Conservation (phyloP, 2,888 invertebrate genomes). For the Hoplodrina ambigua region DNA sequence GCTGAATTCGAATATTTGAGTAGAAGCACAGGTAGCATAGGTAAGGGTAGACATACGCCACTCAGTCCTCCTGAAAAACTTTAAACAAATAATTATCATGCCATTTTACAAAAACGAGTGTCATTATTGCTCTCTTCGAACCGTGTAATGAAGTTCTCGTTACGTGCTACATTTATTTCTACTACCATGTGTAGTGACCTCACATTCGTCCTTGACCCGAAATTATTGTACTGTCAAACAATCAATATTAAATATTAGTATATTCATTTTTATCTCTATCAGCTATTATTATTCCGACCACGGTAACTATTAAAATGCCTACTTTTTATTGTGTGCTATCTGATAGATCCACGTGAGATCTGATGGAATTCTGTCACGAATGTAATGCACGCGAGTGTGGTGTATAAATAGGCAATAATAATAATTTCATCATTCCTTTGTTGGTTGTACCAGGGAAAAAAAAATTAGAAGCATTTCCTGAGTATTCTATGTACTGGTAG, state of each 20-base stretch:
- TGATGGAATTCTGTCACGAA: slow-evolving; percentile 34
- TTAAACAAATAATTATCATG: neutral
- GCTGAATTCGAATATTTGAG: too few species aligned
- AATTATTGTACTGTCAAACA: slow-evolving; percentile 12
- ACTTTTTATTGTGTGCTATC: slow-evolving; percentile 1
- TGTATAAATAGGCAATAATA: slow-evolving; percentile 6
- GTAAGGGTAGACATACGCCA: too few species aligned
- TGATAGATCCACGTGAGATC: slow-evolving; percentile 6
- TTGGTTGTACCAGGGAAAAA: neutral
- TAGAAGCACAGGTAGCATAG: too few species aligned
- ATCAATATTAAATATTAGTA: slow-evolving; percentile 4
- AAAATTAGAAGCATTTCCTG: neutral
- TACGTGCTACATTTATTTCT: slow-evolving; percentile 5
- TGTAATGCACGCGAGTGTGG: slow-evolving; percentile 33
- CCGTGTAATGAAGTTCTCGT: neutral
- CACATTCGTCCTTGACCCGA: slow-evolving; percentile 27
- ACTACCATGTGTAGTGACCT: slow-evolving; percentile 9
- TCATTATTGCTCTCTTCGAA: slow-evolving; percentile 8
- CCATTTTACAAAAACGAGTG: neutral
- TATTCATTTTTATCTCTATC: slow-evolving; percentile 10
- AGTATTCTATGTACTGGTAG: neutral
- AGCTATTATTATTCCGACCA: neutral
- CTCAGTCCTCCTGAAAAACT: neutral
- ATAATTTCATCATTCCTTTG: slow-evolving; percentile 23
- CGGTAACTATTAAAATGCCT: too few species aligned